Evolutionary conservation across 2,888 invertebrate genomes (phyloP), one percentile per base, ranked within the genome.

Genomic region (Aphidoletes aphidimyza): DNA sequence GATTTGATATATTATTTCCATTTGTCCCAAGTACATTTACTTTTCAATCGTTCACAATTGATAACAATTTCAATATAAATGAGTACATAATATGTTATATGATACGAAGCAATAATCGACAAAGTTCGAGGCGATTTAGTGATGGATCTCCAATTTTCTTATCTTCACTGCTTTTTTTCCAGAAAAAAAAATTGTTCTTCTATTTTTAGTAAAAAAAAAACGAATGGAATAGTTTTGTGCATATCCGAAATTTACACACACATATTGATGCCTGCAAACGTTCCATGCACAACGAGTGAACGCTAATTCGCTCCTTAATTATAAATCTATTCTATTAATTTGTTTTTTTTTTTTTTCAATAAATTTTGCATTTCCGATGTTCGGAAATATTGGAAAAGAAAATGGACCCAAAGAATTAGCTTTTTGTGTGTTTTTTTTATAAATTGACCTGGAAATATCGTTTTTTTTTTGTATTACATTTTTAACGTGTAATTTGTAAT

Each of bases 11-110:
- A 22, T n/a, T 22, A 54, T 54, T 54, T 54, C 54, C 54, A 69
- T 69, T 69, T 69, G 69, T 69, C 34, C 30, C 54, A 69, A 30
- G 69, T 34, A 69, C 30, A 54, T 54, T 54, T 54, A 54, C 54
- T 54, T 54, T 54, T 14, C 8, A 69, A 69, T 69, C 69, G 69
- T 69, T 69, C 54, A n/a, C n/a, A 22, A 26, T 54, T 22, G 22
- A 54, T 54, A 54, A 54, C 54, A 54, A 54, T 54, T 54, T 54
- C 26, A 26, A 30, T 19, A 69, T 69, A 30, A 69, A 30, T 69
- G 69, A 69, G 69, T 69, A 34, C 34, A 30, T 69, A 34, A 26
- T 54, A 26, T 26, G 2, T n/a, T 54, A 26, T 54, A 54, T 54
- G 22, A 54, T 54, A 54, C 26, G 54, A 54, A 49, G 49, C 49